Evolutionary conservation across 1,140 invertebrate genomes (phyloP).

Genomic region (Tetramorium parvispinum): DNA sequence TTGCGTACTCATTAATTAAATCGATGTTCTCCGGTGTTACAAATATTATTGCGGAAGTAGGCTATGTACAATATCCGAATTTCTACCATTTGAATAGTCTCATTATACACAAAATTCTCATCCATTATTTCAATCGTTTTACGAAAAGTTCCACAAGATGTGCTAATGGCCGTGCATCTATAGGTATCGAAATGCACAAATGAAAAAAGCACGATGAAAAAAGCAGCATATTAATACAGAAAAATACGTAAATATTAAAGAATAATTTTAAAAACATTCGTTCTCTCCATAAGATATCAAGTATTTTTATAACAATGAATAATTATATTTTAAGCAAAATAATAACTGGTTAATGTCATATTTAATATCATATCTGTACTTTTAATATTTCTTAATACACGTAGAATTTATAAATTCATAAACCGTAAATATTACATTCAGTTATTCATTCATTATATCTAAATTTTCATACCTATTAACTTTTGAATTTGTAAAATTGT

Average conservation of each 20-base stretch:
- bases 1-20: constrained; percentile 50
- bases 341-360: background rate
- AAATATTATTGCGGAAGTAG: constrained; percentile 44
- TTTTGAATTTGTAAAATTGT: background rate
- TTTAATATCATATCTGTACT: background rate
- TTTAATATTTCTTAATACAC: background rate
- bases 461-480: background rate
- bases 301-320: background rate
- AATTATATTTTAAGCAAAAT: background rate
- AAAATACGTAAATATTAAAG: background rate
- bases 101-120: constrained; percentile 15
- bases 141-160: constrained; percentile 7
- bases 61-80: background rate
- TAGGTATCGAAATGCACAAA: background rate
- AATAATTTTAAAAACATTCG: background rate
- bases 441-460: background rate
- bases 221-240: background rate
- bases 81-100: constrained; percentile 23
- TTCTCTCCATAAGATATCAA: background rate
- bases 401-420: background rate
- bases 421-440: background rate
- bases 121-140: background rate
- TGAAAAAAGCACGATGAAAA: constrained; percentile 2
- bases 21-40: constrained; percentile 50
- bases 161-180: background rate